Percentiles rank a stretch among this genome's conserved stretches.
Evolutionary conservation across 1,140 invertebrate species (phyloP).

Genomic region (Apis dorsata): DNA sequence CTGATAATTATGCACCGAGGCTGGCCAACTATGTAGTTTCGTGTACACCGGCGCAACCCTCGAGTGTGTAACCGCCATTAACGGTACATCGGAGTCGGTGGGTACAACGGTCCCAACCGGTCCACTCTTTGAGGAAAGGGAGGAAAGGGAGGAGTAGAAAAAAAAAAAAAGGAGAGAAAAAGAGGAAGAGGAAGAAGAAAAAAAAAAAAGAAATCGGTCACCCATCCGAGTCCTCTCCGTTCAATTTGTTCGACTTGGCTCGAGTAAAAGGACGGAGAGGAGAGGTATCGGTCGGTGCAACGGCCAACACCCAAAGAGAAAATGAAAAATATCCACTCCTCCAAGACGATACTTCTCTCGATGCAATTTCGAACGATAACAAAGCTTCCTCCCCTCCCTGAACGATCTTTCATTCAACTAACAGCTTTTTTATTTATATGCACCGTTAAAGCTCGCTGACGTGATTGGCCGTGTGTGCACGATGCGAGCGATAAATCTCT

Average conservation of each 20-base stretch:
- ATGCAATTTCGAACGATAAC: constrained; percentile 25
- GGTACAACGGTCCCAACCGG: background rate
- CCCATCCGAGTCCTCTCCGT: background rate
- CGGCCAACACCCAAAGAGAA: background rate
- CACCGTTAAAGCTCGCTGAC: constrained; percentile 18
- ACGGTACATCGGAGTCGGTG: constrained; percentile 37
- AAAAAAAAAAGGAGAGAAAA: background rate
- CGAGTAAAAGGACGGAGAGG: background rate
- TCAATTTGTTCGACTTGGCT: no score
- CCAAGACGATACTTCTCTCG: background rate
- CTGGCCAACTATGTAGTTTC: constrained; percentile 46
- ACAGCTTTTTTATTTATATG: constrained; percentile 27
- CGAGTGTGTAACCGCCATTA: constrained; percentile 61
- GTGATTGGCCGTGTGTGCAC: constrained; percentile 22
- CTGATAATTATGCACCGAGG: constrained; percentile 63
- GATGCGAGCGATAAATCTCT: constrained; percentile 44
- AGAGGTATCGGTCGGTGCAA: no score
- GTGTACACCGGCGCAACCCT: constrained; percentile 44
- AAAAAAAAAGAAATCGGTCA: background rate
- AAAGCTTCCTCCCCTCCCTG: background rate
- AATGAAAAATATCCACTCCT: background rate
- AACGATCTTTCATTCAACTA: constrained; percentile 34
- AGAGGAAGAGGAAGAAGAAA: no score
- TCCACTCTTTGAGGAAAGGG: background rate
- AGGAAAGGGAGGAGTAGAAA: background rate